Evolutionary conservation across 2,888 invertebrate genomes (phyloP), one percentile per base, ranked within the genome.

Genomic region (Pachydiplax longipennis): DNA sequence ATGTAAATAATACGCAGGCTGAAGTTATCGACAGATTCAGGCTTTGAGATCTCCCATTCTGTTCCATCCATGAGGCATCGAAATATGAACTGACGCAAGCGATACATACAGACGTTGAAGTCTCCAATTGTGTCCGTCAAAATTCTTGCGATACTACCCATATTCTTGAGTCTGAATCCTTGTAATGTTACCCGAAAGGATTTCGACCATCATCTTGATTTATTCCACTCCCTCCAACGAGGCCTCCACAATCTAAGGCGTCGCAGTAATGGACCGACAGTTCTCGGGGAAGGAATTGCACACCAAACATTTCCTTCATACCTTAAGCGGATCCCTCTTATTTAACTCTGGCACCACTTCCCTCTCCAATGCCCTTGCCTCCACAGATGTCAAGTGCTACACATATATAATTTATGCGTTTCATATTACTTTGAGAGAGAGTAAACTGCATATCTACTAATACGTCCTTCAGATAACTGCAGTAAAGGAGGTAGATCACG

Each of bases 221-320:
- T 61, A 61, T 61, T 40, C 37, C 61, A n/a, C 37, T 13, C 37
- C 61, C 65, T 37, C 61, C 61, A 87, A n/a, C 37, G 87, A 61
- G 58, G 22, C 87, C 87, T 61, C 87, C 87, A 37, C 61, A 37
- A 58, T 87, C 58, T 37, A 61, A 58, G 65, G 87, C 87, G 65
- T 61, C 65, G 82, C 53, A n/a, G 58, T 40, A 87, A 31, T 31
- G 73, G 87, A 87, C 58, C 65, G 61, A 87, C 61, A 37, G 87
- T 87, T 87, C 87, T 87, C 61, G 87, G 87, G 31, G 61, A 58
- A 65, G 61, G 87, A 58, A 83, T 58, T 35, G 58, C 83, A 18
- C 18, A 25, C 58, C 22, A 31, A 53, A 22, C 58, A 35, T 53
- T n/a, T 58, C 40, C 18, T 12, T 37, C 58, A 15, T 22, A 5